Evolutionary conservation across 2,113 vertebrate species (phyloP).

Genomic region (Plecturocebus donacophilus): DNA sequence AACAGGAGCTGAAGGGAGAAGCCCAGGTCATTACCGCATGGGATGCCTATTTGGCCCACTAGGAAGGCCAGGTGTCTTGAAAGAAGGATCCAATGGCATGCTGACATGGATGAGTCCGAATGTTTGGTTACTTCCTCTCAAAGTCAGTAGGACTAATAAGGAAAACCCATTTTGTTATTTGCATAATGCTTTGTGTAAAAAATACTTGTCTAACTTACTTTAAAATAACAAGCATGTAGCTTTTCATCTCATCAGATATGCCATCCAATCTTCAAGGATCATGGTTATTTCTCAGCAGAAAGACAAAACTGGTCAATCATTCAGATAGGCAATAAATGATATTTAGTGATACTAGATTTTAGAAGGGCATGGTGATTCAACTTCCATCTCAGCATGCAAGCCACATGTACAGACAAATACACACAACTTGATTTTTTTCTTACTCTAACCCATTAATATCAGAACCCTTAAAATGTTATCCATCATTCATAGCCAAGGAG

Average conservation of each 20-base stretch:
- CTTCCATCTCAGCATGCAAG: not conserved
- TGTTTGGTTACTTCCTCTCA: not conserved
- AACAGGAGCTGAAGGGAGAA: not conserved
- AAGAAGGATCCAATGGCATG: not conserved
- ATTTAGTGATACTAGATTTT: not conserved
- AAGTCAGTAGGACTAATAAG: not conserved
- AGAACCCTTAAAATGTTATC: not conserved
- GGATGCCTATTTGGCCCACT: not conserved
- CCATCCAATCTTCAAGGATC: not conserved
- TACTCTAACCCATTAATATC: not conserved
- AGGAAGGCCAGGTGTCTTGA: not conserved
- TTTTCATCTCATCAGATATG: not conserved
- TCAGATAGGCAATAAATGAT: not conserved
- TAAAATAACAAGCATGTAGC: not conserved
- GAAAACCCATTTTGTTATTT: not conserved
- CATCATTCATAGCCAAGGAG: not conserved
- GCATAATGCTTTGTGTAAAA: not conserved
- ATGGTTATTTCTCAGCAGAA: not conserved
- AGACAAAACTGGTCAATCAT: not conserved
- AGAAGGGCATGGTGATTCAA: not conserved
- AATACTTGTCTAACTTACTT: not conserved
- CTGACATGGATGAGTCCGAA: not conserved
- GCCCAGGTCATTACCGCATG: rapidly evolving
- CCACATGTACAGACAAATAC: not conserved
- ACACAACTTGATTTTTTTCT: not conserved